These are phyloP conservation scores for Crossaster papposus DNA, from an alignment of 53 echinoderm and acorn worm genomes.

Conservation along the genomic window DNA sequence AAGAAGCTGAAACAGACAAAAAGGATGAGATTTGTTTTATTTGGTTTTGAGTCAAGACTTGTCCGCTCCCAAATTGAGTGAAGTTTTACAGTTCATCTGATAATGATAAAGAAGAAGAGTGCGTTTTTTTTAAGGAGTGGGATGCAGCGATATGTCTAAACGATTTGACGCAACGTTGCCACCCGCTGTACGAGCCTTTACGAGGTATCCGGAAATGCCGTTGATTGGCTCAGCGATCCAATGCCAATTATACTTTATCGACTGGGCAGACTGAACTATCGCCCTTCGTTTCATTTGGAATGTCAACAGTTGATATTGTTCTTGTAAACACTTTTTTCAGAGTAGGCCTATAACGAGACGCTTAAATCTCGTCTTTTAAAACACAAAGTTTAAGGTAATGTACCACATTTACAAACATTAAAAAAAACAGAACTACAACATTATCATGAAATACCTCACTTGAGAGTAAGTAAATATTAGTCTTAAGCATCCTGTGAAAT, in stretches of 20 bases:
- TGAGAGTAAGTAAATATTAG: too few species aligned
- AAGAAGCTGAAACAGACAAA: conserved; percentile 15
- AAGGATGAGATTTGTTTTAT: neutral
- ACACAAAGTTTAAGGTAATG: too few species aligned
- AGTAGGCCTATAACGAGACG: too few species aligned
- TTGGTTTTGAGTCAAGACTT: neutral
- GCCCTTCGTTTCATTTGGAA: neutral
- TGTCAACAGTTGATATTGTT: neutral
- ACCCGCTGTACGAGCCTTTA: neutral
- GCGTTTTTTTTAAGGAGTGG: neutral
- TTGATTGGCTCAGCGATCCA: neutral
- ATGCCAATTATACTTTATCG: neutral
- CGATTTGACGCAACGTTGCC: neutral
- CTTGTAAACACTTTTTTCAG: too few species aligned
- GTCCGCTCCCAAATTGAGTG: conserved; percentile 4
- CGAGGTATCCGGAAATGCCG: neutral
- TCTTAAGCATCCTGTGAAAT: too few species aligned
- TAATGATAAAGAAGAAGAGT: neutral
- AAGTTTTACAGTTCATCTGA: neutral
- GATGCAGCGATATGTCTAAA: neutral
- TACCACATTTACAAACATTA: too few species aligned
- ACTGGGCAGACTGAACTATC: neutral
- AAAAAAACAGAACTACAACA: too few species aligned
- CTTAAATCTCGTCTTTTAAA: too few species aligned
- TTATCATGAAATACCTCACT: too few species aligned